These are phyloP conservation scores for Brachymystax lenok DNA, from an alignment of 2,797 vertebrate genomes.

Conservation along the genomic window DNA sequence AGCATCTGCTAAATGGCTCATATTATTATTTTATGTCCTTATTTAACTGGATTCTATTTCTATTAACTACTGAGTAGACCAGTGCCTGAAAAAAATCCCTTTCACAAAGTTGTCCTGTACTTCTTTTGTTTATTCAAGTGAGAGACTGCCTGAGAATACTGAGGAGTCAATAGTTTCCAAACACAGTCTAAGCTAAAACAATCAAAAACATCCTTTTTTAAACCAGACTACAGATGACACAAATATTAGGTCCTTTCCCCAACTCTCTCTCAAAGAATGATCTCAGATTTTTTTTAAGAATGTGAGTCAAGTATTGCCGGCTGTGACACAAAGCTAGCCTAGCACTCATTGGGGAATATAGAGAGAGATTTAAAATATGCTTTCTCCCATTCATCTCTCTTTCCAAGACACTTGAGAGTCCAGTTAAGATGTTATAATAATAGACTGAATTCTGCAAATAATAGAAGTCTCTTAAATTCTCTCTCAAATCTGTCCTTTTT, in stretches of 20 bases:
- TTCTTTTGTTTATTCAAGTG: not conserved
- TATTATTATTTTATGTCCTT: not conserved
- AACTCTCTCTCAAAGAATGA: not conserved
- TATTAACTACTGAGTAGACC: not conserved
- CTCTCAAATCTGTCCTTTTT: not conserved
- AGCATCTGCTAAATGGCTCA: no score
- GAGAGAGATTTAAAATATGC: not conserved
- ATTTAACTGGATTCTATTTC: not conserved
- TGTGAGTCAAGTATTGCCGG: not conserved
- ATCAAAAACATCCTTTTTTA: not conserved
- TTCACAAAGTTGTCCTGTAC: not conserved
- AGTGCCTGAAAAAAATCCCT: not conserved
- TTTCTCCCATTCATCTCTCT: conserved; percentile 1
- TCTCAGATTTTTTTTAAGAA: not conserved
- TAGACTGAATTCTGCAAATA: not conserved
- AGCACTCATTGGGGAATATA: not conserved
- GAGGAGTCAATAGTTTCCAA: not conserved
- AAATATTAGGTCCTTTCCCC: not conserved
- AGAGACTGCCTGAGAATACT: not conserved
- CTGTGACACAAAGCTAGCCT: not conserved
- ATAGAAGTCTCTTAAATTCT: not conserved
- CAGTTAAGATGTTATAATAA: conserved; percentile 1
- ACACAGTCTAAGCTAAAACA: not conserved
- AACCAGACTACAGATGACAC: not conserved
- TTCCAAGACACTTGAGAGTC: conserved; percentile 8